These are phyloP conservation scores for Himalopsyche anomala DNA, from an alignment of 2,888 invertebrate genomes.

Conservation along the genomic window DNA sequence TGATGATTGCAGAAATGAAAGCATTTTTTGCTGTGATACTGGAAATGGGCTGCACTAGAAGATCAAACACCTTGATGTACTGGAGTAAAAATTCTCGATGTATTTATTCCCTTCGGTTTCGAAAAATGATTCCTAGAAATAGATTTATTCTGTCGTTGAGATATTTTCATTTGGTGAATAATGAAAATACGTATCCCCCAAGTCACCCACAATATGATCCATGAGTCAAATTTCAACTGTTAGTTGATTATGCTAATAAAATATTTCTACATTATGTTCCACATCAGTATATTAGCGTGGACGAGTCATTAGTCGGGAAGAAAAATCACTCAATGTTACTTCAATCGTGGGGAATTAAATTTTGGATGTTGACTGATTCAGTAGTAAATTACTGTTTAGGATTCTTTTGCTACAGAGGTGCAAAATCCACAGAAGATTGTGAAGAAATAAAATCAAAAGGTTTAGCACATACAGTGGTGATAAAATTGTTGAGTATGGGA, in stretches of 20 bases:
- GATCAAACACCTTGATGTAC: constrained; percentile 64
- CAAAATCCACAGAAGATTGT: constrained; percentile 63
- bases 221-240: constrained; percentile 50
- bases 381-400: constrained; percentile 66
- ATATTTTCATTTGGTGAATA: constrained; percentile 51
- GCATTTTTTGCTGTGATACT: constrained; percentile 47
- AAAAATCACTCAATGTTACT: constrained; percentile 66
- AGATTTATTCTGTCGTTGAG: constrained; percentile 63
- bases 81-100: constrained; percentile 64
- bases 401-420: constrained; percentile 66
- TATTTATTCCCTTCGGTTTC: constrained; percentile 66
- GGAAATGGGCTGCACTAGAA: constrained; percentile 65
- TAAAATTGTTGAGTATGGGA: constrained; percentile 65
- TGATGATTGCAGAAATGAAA: too few species aligned
- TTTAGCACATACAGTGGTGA: constrained; percentile 64
- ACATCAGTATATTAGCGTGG: constrained; percentile 62
- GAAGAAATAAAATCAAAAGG: constrained; percentile 65
- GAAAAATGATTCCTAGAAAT: constrained; percentile 65
- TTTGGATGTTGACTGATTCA: constrained; percentile 67
- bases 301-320: constrained; percentile 66
- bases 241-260: too few species aligned
- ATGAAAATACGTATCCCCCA: constrained; percentile 58
- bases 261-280: too few species aligned
- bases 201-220: constrained; percentile 66
- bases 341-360: constrained; percentile 65